Conservation (phyloP, 2,797 vertebrate species). For the Mycteria americana region DNA sequence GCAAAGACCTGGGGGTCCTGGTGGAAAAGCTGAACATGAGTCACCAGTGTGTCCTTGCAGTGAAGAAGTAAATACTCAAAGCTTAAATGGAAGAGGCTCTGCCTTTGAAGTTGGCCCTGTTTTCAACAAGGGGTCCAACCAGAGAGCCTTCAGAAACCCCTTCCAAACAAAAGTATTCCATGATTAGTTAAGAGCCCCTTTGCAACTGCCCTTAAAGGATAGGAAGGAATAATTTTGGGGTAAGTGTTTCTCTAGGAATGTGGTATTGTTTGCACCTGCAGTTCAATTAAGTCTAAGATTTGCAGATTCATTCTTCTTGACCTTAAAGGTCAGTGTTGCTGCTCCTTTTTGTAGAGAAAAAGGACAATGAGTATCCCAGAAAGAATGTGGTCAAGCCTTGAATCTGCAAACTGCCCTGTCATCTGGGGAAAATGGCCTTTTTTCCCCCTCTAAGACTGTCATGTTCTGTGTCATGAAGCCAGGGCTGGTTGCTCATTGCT, state of each 20-base stretch:
- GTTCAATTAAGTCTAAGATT: neutral
- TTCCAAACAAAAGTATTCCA: neutral
- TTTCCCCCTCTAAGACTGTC: neutral
- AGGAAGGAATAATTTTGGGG: neutral
- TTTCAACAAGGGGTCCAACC: neutral
- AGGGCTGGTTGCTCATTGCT: neutral
- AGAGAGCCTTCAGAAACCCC: neutral
- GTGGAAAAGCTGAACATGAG: neutral
- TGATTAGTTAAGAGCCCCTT: neutral
- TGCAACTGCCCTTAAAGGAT: neutral
- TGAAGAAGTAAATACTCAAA: neutral
- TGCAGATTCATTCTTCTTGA: neutral
- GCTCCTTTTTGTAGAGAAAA: neutral
- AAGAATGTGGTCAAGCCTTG: neutral
- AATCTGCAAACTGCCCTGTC: neutral
- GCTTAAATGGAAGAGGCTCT: neutral
- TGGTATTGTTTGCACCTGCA: neutral
- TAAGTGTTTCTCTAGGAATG: neutral
- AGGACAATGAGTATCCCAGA: neutral
- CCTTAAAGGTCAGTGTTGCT: neutral
- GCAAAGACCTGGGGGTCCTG: neutral
- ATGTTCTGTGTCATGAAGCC: neutral
- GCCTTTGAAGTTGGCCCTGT: neutral
- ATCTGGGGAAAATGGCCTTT: constrained; percentile 3
- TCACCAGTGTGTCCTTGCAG: neutral